A percentile compares a stretch with the other conserved stretches of the same genome.
These are phyloP conservation scores for Xylophagus ater DNA, from an alignment of 2,888 invertebrate species.

Conservation along the genomic window DNA sequence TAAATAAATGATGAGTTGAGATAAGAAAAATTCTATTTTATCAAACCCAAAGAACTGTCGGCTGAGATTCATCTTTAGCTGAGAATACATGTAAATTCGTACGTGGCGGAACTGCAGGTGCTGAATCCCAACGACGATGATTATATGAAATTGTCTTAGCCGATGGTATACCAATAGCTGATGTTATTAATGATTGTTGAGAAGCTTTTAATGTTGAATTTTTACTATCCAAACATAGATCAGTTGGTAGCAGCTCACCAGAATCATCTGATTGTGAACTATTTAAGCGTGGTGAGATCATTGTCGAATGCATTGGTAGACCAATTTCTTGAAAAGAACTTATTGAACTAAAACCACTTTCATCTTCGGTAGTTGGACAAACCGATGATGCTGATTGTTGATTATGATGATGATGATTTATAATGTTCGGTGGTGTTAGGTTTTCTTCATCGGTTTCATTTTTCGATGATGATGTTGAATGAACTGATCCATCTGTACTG, in stretches of 20 bases:
- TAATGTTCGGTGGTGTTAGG: slow-evolving; percentile 5
- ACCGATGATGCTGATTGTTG: slow-evolving; percentile 4
- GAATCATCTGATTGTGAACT: slow-evolving; percentile 16
- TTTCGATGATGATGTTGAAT: slow-evolving; percentile 32
- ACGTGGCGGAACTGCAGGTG: slow-evolving; percentile 17
- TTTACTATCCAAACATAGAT: slow-evolving; percentile 26
- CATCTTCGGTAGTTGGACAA: slow-evolving; percentile 51
- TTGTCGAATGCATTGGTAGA: slow-evolving; percentile 41
- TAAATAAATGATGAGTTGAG: slow-evolving; percentile 4
- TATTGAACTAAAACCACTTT: slow-evolving; percentile 78
- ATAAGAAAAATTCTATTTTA: slow-evolving; percentile 1
- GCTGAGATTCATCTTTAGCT: slow-evolving; percentile 15
- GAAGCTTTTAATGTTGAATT: slow-evolving; percentile 34
- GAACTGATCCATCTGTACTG: slow-evolving; percentile 38
- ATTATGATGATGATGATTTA: slow-evolving; percentile 7
- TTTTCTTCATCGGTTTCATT: slow-evolving; percentile 35
- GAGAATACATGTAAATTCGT: slow-evolving; percentile 13
- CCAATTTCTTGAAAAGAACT: slow-evolving; percentile 76
- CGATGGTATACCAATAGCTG: not conserved
- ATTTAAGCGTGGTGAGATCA: slow-evolving; percentile 11
- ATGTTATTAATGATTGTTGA: not conserved
- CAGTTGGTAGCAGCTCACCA: slow-evolving; percentile 15
- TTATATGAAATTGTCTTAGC: no score
- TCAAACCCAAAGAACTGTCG: slow-evolving; percentile 21
- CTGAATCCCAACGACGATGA: slow-evolving; percentile 18